Conservation (phyloP, 2,888 invertebrate genomes). For the Bugulina stolonifera region DNA sequence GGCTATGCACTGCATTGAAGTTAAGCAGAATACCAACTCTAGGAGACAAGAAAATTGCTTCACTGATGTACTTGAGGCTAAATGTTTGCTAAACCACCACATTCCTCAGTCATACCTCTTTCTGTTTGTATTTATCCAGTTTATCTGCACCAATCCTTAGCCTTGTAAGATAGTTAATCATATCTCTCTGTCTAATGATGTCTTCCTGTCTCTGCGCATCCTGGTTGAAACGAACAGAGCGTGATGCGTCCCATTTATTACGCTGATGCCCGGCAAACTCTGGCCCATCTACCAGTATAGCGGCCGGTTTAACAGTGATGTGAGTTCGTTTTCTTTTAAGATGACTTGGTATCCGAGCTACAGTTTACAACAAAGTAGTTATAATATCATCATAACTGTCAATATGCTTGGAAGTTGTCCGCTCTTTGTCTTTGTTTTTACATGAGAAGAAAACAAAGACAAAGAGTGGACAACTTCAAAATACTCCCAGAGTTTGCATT, state of each 20-base stretch:
- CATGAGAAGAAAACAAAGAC: too few species aligned
- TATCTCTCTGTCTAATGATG: slow-evolving; percentile 48
- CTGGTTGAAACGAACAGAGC: slow-evolving; percentile 52
- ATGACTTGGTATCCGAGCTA: not conserved
- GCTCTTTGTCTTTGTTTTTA: too few species aligned
- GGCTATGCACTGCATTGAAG: too few species aligned
- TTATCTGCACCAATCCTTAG: slow-evolving; percentile 43
- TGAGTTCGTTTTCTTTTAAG: slow-evolving; percentile 35
- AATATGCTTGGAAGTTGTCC: too few species aligned
- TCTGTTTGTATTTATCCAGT: slow-evolving; percentile 44
- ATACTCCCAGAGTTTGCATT: too few species aligned
- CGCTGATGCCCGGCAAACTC: slow-evolving; percentile 39
- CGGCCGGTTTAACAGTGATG: slow-evolving; percentile 49
- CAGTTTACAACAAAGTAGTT: too few species aligned
- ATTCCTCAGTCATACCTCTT: slow-evolving; percentile 39
- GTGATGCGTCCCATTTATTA: slow-evolving; percentile 49
- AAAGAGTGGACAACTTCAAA: too few species aligned
- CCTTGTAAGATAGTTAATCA: slow-evolving; percentile 45
- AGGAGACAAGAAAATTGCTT: too few species aligned
- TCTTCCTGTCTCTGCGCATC: slow-evolving; percentile 54
- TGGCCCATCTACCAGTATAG: slow-evolving; percentile 50
- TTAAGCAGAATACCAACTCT: too few species aligned
- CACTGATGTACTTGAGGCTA: too few species aligned
- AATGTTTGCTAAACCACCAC: too few species aligned
- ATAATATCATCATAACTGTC: too few species aligned